A percentile compares a stretch with the other conserved stretches of the same genome.
These are phyloP conservation scores for Acanthiza pusilla DNA, from an alignment of 2,797 vertebrate genomes.

Conservation along the genomic window DNA sequence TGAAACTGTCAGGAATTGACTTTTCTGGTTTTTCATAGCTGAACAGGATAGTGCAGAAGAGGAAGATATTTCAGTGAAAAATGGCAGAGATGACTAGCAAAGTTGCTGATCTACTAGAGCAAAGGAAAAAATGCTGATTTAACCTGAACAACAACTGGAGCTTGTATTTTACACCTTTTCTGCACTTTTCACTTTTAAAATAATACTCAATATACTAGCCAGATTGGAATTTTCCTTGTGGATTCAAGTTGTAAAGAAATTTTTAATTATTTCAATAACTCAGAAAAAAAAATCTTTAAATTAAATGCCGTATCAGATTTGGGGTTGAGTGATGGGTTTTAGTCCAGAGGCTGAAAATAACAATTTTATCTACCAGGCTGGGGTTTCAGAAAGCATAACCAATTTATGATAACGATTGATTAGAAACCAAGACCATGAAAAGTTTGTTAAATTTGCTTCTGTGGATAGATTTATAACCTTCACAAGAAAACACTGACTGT, in stretches of 20 bases:
- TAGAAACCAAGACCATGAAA: neutral
- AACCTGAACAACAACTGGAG: neutral
- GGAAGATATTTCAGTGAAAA: neutral
- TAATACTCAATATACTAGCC: neutral
- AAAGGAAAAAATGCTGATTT: neutral
- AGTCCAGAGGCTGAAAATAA: neutral
- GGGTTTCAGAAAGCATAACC: neutral
- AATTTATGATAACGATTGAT: neutral
- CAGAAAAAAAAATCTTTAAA: neutral
- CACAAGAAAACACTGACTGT: neutral
- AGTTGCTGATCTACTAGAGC: neutral
- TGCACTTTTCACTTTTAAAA: neutral
- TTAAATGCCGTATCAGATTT: neutral
- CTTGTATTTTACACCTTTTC: neutral
- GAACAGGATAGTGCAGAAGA: neutral
- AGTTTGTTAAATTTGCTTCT: neutral
- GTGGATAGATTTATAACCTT: neutral
- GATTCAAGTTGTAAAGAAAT: neutral
- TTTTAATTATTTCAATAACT: neutral
- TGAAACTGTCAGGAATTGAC: neutral
- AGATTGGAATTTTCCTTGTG: neutral
- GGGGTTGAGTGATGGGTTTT: fast-evolving
- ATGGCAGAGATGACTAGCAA: neutral
- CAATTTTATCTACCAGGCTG: neutral
- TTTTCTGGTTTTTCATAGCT: neutral